These are phyloP conservation scores for Hydropotes inermis DNA, from an alignment of 2,113 vertebrate genomes.

Conservation along the genomic window DNA sequence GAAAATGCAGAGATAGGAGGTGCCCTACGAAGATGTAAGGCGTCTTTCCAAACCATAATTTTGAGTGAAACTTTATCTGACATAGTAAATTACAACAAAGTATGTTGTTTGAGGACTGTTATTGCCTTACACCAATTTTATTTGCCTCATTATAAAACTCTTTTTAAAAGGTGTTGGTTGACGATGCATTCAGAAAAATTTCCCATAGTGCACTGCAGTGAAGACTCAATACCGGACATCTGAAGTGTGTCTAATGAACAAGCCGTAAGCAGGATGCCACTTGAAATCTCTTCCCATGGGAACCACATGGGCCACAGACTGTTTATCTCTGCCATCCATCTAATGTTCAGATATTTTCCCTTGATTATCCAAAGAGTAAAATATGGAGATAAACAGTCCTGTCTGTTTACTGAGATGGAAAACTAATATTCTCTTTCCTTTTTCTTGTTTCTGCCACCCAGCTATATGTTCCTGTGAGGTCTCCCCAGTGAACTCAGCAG, in stretches of 20 bases:
- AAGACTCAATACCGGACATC: background rate
- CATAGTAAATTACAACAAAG: background rate
- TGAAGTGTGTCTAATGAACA: background rate
- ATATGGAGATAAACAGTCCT: background rate
- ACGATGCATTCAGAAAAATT: background rate
- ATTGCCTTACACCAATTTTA: background rate
- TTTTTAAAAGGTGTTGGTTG: constrained; percentile 2
- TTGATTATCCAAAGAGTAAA: background rate
- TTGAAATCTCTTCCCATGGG: background rate
- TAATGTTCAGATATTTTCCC: background rate
- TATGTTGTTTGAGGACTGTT: background rate
- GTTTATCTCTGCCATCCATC: background rate
- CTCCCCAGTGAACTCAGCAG: background rate
- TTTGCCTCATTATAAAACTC: background rate
- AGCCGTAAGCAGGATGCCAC: background rate
- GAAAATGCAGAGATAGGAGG: background rate
- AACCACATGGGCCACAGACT: background rate
- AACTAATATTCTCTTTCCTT: background rate
- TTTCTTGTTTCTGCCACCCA: background rate
- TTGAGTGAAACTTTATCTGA: background rate
- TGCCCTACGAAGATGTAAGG: background rate
- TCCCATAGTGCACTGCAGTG: background rate
- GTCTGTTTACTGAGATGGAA: background rate
- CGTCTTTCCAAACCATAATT: background rate
- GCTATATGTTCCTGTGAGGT: background rate